These are phyloP conservation scores for Emydoidea blandingii DNA, from an alignment of 2,797 vertebrate species.

Conservation along the genomic window DNA sequence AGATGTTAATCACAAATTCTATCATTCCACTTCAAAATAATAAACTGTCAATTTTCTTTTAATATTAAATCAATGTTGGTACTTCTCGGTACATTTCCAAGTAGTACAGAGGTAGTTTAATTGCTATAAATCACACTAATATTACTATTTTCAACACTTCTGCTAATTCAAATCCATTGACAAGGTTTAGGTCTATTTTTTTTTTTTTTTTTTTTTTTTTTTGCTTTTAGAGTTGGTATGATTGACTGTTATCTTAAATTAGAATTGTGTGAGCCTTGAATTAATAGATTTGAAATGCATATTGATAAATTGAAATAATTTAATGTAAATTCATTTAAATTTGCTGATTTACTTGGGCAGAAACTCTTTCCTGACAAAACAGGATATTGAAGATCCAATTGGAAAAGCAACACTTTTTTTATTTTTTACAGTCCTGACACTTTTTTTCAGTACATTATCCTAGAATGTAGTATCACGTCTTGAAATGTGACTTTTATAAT, in stretches of 20 bases:
- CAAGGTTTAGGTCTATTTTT: slow-evolving; percentile 5
- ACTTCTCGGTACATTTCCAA: not conserved
- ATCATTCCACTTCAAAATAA: not conserved
- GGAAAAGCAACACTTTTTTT: not conserved
- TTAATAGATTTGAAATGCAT: slow-evolving; percentile 19
- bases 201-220: slow-evolving; percentile 52
- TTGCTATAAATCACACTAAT: slow-evolving; percentile 50
- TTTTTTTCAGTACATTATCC: not conserved
- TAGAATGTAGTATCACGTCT: not conserved
- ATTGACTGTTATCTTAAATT: slow-evolving; percentile 51
- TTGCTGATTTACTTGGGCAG: not conserved
- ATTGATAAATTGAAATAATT: slow-evolving; percentile 18
- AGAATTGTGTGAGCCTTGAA: slow-evolving; percentile 32
- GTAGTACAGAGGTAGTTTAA: slow-evolving; percentile 21
- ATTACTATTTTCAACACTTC: slow-evolving; percentile 9
- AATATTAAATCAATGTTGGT: slow-evolving; percentile 19
- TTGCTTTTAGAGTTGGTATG: not conserved
- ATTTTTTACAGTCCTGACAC: not conserved
- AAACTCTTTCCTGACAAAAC: not conserved
- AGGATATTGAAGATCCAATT: not conserved
- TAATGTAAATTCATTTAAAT: slow-evolving; percentile 46
- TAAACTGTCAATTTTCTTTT: slow-evolving; percentile 1
- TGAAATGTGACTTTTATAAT: not conserved
- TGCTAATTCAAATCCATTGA: slow-evolving; percentile 25
- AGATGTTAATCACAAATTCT: slow-evolving; percentile 4